Evolutionary conservation across 2,888 invertebrate genomes (phyloP).

Genomic region (Schizaphis graminum): DNA sequence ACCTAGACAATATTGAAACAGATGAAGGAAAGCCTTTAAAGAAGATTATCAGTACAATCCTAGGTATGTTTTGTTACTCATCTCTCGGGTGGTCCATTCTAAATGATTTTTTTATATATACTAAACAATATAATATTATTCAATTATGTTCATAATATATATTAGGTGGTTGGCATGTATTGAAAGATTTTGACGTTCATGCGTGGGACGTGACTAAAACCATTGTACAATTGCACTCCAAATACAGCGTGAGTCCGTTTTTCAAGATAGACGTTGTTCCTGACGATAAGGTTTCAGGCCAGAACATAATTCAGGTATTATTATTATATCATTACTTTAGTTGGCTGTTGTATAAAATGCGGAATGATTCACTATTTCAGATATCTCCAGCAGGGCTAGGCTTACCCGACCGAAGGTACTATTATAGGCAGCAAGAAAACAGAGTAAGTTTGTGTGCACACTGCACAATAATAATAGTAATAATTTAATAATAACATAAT

Average conservation of each 20-base stretch:
- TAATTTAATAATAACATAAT: neutral
- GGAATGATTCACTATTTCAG: conserved; percentile 27
- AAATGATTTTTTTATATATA: conserved; percentile 23
- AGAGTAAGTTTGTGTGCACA: conserved; percentile 70
- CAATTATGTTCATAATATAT: neutral
- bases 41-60: conserved; percentile 71
- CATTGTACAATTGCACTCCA: conserved; percentile 72
- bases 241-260: conserved; percentile 73
- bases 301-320: conserved; percentile 72
- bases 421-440: conserved; percentile 70
- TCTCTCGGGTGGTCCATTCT: neutral
- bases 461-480: neutral
- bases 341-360: neutral
- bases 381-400: conserved; percentile 74
- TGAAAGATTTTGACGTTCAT: conserved; percentile 71
- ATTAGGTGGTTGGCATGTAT: conserved; percentile 74
- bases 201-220: conserved; percentile 72
- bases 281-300: conserved; percentile 72
- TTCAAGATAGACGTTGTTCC: conserved; percentile 74
- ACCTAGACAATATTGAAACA: conserved; percentile 73
- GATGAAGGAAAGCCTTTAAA: conserved; percentile 72
- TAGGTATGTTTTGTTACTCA: conserved; percentile 71
- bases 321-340: neutral
- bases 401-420: conserved; percentile 74
- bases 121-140: neutral